These are phyloP conservation scores for Gymnocephalus cernua DNA, from an alignment of 2,113 vertebrate species.

Conservation along the genomic window DNA sequence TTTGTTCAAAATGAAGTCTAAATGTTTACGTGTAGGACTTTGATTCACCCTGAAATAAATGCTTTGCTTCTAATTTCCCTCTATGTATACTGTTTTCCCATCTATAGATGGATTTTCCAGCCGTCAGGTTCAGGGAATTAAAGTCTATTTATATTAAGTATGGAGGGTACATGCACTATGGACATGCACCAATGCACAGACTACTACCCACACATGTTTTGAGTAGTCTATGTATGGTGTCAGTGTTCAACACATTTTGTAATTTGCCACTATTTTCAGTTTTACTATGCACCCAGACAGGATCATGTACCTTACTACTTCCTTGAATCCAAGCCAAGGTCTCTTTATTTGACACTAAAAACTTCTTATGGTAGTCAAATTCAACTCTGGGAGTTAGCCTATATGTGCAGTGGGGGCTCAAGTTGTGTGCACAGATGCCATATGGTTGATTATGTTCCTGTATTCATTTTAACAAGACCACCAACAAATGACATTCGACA, in stretches of 20 bases:
- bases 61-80: background rate
- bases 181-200: background rate
- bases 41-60: background rate
- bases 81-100: background rate
- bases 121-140: background rate
- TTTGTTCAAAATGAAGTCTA: background rate
- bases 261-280: background rate
- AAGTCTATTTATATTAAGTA: background rate
- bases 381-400: background rate
- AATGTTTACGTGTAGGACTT: background rate
- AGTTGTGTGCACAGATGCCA: background rate
- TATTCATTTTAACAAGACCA: slow-evolving; percentile 34
- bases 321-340: background rate
- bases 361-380: slow-evolving; percentile 13
- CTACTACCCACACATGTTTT: background rate
- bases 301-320: background rate
- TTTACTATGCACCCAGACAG: background rate
- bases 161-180: background rate
- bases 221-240: background rate
- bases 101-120: slow-evolving; percentile 8
- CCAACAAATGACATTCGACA: slow-evolving; percentile 42
- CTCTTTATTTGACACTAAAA: slow-evolving; percentile 47
- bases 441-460: slow-evolving; percentile 16
- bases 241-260: background rate
- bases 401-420: background rate